phyloP scores from a whole-genome alignment of 2,113 vertebrate species.

The Coturnix japonica region DNA sequence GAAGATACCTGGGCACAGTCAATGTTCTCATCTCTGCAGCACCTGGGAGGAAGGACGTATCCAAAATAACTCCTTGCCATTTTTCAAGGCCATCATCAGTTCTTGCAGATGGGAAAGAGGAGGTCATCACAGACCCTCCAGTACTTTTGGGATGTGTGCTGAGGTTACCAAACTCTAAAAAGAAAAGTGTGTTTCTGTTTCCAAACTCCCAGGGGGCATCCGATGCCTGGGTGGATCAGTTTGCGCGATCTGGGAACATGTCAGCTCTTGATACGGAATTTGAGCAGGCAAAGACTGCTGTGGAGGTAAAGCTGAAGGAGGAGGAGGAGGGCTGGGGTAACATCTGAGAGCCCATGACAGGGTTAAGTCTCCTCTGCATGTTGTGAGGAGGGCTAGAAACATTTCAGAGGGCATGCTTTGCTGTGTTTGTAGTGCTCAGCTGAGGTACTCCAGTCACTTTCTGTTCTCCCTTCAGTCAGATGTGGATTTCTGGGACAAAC shows the following conservation, averaged over 20 bases:
- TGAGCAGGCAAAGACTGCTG: slow-evolving; percentile 93
- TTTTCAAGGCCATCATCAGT: neutral
- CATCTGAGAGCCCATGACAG: neutral
- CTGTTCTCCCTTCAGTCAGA: slow-evolving; percentile 86
- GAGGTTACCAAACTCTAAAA: slow-evolving; percentile 24
- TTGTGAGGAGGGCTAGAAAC: neutral
- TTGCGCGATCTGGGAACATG: slow-evolving; percentile 76
- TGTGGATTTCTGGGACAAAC: slow-evolving; percentile 99
- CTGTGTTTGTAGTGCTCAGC: neutral
- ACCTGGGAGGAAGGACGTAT: neutral
- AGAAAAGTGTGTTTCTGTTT: slow-evolving; percentile 43
- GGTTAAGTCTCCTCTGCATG: slow-evolving; percentile 24
- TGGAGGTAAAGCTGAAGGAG: slow-evolving; percentile 86
- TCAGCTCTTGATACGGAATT: slow-evolving; percentile 86
- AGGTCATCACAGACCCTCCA: neutral
- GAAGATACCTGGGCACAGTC: neutral
- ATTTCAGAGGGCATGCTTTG: neutral
- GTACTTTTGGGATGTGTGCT: neutral
- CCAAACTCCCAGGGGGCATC: slow-evolving; percentile 81
- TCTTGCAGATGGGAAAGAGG: neutral
- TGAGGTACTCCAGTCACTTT: neutral
- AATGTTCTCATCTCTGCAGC: neutral
- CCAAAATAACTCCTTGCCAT: neutral
- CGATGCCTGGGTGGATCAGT: slow-evolving; percentile 97
- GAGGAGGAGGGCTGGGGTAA: slow-evolving; percentile 13